A percentile compares a stretch with the other conserved stretches of the same genome.
These are phyloP conservation scores for Manis javanica DNA, from an alignment of 2,797 vertebrate genomes.

Conservation along the genomic window DNA sequence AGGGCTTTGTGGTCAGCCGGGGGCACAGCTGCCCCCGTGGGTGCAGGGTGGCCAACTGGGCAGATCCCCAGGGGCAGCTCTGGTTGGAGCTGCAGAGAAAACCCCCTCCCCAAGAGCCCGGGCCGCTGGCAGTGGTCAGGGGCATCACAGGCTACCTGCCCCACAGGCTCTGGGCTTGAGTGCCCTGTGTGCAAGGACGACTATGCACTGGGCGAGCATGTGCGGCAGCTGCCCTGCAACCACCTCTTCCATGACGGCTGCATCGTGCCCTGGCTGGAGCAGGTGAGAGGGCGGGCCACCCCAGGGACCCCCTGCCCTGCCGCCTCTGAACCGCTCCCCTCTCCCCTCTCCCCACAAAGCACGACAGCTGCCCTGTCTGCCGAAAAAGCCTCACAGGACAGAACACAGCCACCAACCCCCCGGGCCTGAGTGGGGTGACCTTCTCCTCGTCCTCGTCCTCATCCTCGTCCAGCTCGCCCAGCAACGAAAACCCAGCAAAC, in stretches of 20 bases:
- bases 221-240: conserved; percentile 97
- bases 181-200: conserved; percentile 99
- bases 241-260: conserved; percentile 98
- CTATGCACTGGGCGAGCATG: conserved; percentile 93
- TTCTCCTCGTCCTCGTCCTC: conserved; percentile 96
- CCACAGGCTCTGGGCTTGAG: conserved; percentile 94
- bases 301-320: conserved; percentile 77
- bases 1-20: too few relatives aligned
- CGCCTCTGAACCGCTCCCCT: background rate
- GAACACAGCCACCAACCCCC: conserved; percentile 98
- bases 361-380: conserved; percentile 98
- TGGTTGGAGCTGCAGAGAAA: too few relatives aligned
- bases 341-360: conserved; percentile 85
- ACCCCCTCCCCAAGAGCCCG: background rate
- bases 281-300: conserved; percentile 92
- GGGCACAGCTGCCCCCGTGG: too few relatives aligned
- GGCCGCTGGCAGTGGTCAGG: fast-evolving
- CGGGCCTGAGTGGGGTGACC: conserved; percentile 94
- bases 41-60: too few relatives aligned
- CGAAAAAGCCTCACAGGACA: conserved; percentile 98
- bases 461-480: conserved; percentile 95
- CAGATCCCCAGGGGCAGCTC: too few relatives aligned
- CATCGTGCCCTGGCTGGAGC: conserved; percentile 98
- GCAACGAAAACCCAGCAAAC: conserved; percentile 94
- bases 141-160: fast-evolving